phyloP scores from a whole-genome alignment of 1,140 invertebrate species.

The Apis laboriosa region DNA sequence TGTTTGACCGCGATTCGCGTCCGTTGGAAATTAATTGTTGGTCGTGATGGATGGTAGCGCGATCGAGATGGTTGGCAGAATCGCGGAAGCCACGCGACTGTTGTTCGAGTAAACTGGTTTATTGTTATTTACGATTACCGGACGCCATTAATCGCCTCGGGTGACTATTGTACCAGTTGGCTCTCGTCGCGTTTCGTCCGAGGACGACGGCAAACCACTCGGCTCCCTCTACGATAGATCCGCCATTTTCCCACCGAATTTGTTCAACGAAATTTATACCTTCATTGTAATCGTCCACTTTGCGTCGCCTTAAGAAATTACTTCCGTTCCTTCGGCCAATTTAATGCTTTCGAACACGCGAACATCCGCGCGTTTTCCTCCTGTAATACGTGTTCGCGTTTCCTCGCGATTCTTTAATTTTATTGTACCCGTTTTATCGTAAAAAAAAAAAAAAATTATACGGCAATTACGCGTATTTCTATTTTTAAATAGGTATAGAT shows the following conservation, averaged over 20 bases:
- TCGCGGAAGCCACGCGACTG: constrained; percentile 64
- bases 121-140: constrained; percentile 65
- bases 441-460: too few relatives aligned
- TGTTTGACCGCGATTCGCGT: constrained; percentile 57
- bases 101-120: constrained; percentile 53
- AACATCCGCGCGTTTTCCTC: not conserved
- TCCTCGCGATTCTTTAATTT: too few relatives aligned
- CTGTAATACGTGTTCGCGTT: not conserved
- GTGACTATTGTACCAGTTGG: constrained; percentile 50
- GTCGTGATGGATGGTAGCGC: constrained; percentile 40
- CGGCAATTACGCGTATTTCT: too few relatives aligned
- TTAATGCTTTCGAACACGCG: not conserved
- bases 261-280: constrained; percentile 34
- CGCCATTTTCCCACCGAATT: constrained; percentile 40
- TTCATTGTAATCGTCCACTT: constrained; percentile 40
- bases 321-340: constrained; percentile 16
- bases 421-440: too few relatives aligned
- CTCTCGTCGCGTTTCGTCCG: constrained; percentile 16
- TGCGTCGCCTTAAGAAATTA: not conserved
- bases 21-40: constrained; percentile 60
- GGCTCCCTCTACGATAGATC: constrained; percentile 8
- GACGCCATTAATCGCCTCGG: constrained; percentile 56
- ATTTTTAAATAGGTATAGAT: too few relatives aligned
- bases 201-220: not conserved
- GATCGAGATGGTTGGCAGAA: constrained; percentile 42